Evolutionary conservation across 2,888 invertebrate genomes (phyloP).

Genomic region (Sceliomorpha sp.): DNA sequence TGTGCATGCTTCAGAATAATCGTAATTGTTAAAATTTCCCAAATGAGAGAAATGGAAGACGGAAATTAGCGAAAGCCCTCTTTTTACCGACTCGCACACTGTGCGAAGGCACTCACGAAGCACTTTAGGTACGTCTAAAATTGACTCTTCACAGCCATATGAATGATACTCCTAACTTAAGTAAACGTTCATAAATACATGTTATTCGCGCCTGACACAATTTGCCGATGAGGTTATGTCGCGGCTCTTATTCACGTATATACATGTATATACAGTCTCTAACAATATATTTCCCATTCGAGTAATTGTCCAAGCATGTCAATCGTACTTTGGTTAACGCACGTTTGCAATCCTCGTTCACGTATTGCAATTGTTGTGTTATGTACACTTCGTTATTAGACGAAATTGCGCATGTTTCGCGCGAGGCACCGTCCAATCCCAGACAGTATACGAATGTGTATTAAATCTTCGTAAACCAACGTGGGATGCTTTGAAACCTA

Average conservation of each 20-base stretch:
- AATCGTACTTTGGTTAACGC: slow-evolving; percentile 49
- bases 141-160: slow-evolving; percentile 81
- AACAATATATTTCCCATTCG: slow-evolving; percentile 19
- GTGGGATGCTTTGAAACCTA: no score
- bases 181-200: slow-evolving; percentile 75
- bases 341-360: slow-evolving; percentile 14
- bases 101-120: slow-evolving; percentile 69
- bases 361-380: slow-evolving; percentile 1
- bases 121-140: slow-evolving; percentile 80
- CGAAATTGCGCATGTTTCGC: not conserved
- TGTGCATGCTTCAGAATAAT: not conserved
- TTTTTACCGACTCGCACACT: slow-evolving; percentile 17
- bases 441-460: no score
- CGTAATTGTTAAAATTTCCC: slow-evolving; percentile 1
- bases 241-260: slow-evolving; percentile 42
- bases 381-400: slow-evolving; percentile 6
- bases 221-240: slow-evolving; percentile 32
- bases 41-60: slow-evolving; percentile 32
- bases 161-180: slow-evolving; percentile 79
- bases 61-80: slow-evolving; percentile 32
- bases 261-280: slow-evolving; percentile 45
- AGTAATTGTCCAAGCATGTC: slow-evolving; percentile 16
- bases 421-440: no score
- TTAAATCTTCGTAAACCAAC: no score
- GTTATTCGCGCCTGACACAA: slow-evolving; percentile 53